Percentiles rank a stretch among this genome's conserved stretches.
Evolutionary conservation across 2,113 vertebrate genomes (phyloP).

Genomic region (Hypomesus transpacificus): DNA sequence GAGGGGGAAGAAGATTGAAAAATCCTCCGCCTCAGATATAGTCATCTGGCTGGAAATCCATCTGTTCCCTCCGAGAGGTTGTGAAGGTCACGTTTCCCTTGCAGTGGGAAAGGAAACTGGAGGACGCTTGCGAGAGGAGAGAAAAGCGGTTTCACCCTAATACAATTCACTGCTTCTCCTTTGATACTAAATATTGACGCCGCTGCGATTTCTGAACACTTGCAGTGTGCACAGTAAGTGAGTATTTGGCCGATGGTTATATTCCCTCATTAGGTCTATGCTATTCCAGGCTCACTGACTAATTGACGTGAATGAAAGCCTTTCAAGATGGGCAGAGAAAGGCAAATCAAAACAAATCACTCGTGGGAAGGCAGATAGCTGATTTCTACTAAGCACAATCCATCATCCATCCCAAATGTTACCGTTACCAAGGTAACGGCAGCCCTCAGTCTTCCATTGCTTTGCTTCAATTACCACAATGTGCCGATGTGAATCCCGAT

Average conservation of each 20-base stretch:
- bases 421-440: constrained; percentile 66
- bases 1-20: constrained; percentile 27
- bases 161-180: not conserved
- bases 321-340: constrained; percentile 33
- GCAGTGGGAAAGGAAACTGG: not conserved
- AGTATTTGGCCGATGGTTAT: not conserved
- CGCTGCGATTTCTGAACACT: not conserved
- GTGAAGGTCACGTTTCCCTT: constrained; percentile 23
- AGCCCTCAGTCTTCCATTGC: constrained; percentile 39
- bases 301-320: constrained; percentile 31
- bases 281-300: not conserved
- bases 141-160: not conserved
- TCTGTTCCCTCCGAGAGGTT: constrained; percentile 13
- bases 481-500: constrained; percentile 36
- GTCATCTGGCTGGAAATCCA: constrained; percentile 26
- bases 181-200: not conserved
- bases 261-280: not conserved
- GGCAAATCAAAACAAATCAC: constrained; percentile 45
- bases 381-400: constrained; percentile 50
- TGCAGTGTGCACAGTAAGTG: not conserved
- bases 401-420: constrained; percentile 50
- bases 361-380: constrained; percentile 38
- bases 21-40: constrained; percentile 23
- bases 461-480: constrained; percentile 35
- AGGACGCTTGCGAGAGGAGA: not conserved